Percentiles rank a stretch among this genome's conserved stretches.
phyloP scores from a whole-genome alignment of 2,797 vertebrate species.

The Jordanella pulchra region DNA sequence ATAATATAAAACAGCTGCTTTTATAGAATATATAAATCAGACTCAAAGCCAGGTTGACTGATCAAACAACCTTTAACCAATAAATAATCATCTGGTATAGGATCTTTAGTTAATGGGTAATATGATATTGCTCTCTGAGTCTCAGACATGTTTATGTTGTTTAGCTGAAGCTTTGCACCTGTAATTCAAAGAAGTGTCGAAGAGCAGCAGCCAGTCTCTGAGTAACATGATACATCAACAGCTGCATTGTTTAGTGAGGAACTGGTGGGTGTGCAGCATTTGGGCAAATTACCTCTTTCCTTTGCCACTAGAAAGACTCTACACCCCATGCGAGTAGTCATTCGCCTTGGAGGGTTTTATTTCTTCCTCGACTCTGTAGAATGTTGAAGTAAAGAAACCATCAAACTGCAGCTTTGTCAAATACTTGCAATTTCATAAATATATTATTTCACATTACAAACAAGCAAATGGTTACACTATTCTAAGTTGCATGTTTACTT shows the following conservation, averaged over 20 bases:
- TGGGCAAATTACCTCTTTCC: neutral
- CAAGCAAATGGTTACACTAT: neutral
- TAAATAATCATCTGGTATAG: neutral
- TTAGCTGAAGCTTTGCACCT: neutral
- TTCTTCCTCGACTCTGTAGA: neutral
- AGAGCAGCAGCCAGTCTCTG: neutral
- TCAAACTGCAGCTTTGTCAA: neutral
- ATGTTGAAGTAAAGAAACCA: neutral
- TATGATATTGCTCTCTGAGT: neutral
- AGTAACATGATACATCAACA: neutral
- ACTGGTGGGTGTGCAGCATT: neutral
- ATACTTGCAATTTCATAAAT: neutral
- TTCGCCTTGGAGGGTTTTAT: neutral
- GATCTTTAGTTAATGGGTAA: neutral
- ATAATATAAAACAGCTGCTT: neutral
- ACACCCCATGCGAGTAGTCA: too few relatives aligned
- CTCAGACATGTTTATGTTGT: neutral
- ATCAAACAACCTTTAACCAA: constrained; percentile 2
- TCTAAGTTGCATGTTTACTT: neutral
- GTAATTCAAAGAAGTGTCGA: neutral
- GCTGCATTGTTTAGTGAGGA: constrained; percentile 4
- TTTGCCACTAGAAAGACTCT: neutral
- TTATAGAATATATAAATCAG: neutral
- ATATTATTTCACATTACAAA: too few relatives aligned
- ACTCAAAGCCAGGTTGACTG: too few relatives aligned